These are phyloP conservation scores for Philaethria dido DNA, from an alignment of 2,888 invertebrate species.

Conservation along the genomic window DNA sequence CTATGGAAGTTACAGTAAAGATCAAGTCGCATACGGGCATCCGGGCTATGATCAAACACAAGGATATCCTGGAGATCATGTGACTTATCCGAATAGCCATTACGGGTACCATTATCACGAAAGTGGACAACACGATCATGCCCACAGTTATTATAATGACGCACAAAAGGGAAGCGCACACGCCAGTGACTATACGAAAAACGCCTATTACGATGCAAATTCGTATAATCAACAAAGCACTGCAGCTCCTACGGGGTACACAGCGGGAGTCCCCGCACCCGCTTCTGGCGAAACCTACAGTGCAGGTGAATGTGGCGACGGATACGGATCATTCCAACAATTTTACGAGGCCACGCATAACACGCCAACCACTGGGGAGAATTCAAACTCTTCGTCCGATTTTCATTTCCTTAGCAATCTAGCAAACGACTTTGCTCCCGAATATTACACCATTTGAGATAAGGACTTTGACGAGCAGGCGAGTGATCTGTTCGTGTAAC, in stretches of 20 bases:
- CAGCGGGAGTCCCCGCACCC: slow-evolving; percentile 48
- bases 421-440: slow-evolving; percentile 96
- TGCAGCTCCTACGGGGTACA: slow-evolving; percentile 58
- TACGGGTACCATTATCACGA: slow-evolving; percentile 81
- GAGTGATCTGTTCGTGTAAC: slow-evolving; percentile 80
- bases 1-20: slow-evolving; percentile 80
- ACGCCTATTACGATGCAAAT: slow-evolving; percentile 74
- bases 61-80: slow-evolving; percentile 70
- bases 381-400: slow-evolving; percentile 96
- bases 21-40: slow-evolving; percentile 81
- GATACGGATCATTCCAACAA: slow-evolving; percentile 88
- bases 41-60: slow-evolving; percentile 83
- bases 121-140: slow-evolving; percentile 69
- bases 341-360: slow-evolving; percentile 86
- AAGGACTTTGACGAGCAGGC: slow-evolving; percentile 83
- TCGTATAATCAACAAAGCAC: slow-evolving; percentile 67
- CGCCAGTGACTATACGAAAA: slow-evolving; percentile 79
- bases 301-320: slow-evolving; percentile 85
- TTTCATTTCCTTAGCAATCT: slow-evolving; percentile 96
- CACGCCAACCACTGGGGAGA: slow-evolving; percentile 86
- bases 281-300: slow-evolving; percentile 69
- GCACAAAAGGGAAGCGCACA: slow-evolving; percentile 81
- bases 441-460: slow-evolving; percentile 90
- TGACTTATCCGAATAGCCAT: slow-evolving; percentile 76
- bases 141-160: slow-evolving; percentile 72